Base-by-base conservation (phyloP, 2,797 vertebrate genomes). In the Hyperoplus lanceolatus region DNA sequence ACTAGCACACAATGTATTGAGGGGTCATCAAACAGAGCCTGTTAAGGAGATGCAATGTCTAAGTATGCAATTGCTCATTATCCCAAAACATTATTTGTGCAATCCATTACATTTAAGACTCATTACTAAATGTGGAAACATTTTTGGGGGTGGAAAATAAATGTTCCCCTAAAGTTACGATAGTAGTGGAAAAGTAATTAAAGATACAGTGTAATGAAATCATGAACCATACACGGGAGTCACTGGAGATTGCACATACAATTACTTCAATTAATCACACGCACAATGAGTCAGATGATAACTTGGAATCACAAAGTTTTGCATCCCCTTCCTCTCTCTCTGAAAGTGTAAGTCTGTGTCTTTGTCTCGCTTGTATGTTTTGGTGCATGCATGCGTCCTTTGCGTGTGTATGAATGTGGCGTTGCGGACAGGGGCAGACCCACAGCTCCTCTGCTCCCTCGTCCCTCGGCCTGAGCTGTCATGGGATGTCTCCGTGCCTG, bases 181-280 rank as follows among this genome's bases (percentile, higher is more conserved):
- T 75, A 77, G 84, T 91, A 89, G 29, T 29, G 29, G 90, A 91
- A 92, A 94, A 91, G 89, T 92, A 93, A 93, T 94, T 94, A 93
- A 91, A 93, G 89, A 89, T 86, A 90, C 86, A 91, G 82, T 93
- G 91, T 93, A 93, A 93, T 93, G 90, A 93, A 93, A 94, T 91
- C 91, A 89, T 90, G 91, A 91, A 89, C 69, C 91, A 90, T 90
- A 92, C 85, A 89, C 77, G 29, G 81, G 76, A 92, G 89, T 92
- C 91, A 87, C 92, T 88, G 77, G 92, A 90, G 91, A 94, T 75
- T 84, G 81, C 64, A 77, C 86, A 91, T 91, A 92, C 3, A 92
- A 94, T 94, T 90, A 93, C 87, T 91, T 90, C 80, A 92, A 94
- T 93, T 93, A 93, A 94, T 94, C 93, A 93, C 89, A 92, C 77